Percentiles rank a stretch among this genome's conserved stretches.
These are phyloP conservation scores for Pluvialis apricaria DNA, from an alignment of 2,113 vertebrate genomes.

Conservation along the genomic window DNA sequence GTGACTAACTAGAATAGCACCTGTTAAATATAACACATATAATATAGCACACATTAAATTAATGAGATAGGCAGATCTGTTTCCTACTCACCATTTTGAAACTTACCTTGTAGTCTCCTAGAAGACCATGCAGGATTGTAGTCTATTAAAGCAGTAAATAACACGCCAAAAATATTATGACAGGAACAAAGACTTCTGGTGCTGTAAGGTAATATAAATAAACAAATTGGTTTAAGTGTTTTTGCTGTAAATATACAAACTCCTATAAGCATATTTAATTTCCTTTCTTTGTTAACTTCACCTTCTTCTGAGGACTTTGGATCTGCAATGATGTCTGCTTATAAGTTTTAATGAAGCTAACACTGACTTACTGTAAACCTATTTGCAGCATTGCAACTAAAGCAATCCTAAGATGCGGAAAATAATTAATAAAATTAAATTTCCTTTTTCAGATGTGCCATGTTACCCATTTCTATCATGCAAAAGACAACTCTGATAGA, in stretches of 20 bases:
- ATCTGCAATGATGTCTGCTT: slow-evolving; percentile 23
- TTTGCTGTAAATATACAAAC: background rate
- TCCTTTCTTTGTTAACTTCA: slow-evolving; percentile 2
- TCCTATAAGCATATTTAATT: background rate
- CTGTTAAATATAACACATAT: background rate
- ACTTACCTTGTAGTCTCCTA: background rate
- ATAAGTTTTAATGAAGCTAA: slow-evolving; percentile 34
- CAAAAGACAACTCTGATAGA: slow-evolving; percentile 32
- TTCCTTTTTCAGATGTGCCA: slow-evolving; percentile 41
- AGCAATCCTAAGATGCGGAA: slow-evolving; percentile 36
- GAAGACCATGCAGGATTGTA: background rate
- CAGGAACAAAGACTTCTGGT: slow-evolving; percentile 14
- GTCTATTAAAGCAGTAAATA: slow-evolving; percentile 16
- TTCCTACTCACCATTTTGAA: background rate
- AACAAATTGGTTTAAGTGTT: slow-evolving; percentile 22
- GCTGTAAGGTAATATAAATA: slow-evolving; percentile 20
- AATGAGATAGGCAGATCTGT: background rate
- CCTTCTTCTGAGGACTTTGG: slow-evolving; percentile 39
- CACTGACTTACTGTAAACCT: slow-evolving; percentile 26
- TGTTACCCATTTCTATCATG: slow-evolving; percentile 46
- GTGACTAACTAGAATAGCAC: background rate
- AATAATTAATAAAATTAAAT: slow-evolving; percentile 60
- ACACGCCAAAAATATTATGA: background rate
- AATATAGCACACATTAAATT: background rate
- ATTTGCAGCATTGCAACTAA: background rate